Conservation (phyloP, 2,113 vertebrate species). For the Bufo bufo region DNA sequence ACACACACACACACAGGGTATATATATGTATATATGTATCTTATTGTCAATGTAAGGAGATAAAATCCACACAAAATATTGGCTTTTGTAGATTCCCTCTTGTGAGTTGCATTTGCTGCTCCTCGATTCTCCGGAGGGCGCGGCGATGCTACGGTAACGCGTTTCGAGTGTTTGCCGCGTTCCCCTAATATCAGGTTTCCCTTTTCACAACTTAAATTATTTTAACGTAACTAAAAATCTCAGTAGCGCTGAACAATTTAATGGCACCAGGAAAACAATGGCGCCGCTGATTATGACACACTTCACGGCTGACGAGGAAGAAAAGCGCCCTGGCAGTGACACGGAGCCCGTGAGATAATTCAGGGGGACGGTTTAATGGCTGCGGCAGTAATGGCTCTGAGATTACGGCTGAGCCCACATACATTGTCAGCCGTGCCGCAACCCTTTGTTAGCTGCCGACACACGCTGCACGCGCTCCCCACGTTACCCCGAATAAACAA, state of each 20-base stretch:
- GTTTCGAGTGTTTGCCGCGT: neutral
- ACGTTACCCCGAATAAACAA: slow-evolving; percentile 52
- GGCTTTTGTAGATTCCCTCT: neutral
- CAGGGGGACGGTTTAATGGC: slow-evolving; percentile 47
- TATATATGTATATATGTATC: no score
- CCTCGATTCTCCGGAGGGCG: neutral
- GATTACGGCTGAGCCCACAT: slow-evolving; percentile 31
- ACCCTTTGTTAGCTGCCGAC: slow-evolving; percentile 50
- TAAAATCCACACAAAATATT: neutral
- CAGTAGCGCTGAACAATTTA: neutral
- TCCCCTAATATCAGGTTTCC: slow-evolving; percentile 44
- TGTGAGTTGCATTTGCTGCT: neutral
- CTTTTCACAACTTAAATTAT: slow-evolving; percentile 37
- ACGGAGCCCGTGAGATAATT: slow-evolving; percentile 26
- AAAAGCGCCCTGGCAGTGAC: slow-evolving; percentile 10
- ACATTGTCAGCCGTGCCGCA: slow-evolving; percentile 23
- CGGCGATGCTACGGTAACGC: neutral
- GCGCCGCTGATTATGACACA: neutral
- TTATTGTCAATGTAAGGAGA: neutral
- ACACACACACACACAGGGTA: no score
- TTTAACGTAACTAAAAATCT: slow-evolving; percentile 43
- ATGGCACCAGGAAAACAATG: slow-evolving; percentile 37
- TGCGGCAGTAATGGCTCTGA: slow-evolving; percentile 37
- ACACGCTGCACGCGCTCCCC: neutral
- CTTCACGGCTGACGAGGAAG: slow-evolving; percentile 30